phyloP scores from a whole-genome alignment of 2,113 vertebrate genomes.

The Apteryx mantelli region DNA sequence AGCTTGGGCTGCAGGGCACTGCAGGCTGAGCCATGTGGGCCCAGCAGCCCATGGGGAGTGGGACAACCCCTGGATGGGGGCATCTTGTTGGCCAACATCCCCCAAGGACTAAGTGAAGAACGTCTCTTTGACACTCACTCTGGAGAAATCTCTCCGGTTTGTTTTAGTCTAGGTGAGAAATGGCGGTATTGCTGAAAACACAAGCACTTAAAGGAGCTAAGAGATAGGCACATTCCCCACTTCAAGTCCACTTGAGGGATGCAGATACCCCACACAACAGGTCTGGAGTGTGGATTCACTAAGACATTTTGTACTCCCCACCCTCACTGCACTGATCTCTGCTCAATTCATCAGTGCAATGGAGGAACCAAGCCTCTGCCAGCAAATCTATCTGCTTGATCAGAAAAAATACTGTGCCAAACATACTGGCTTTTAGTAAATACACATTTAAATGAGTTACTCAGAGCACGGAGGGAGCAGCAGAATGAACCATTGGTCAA shows the following conservation, averaged over 20 bases:
- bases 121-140: not conserved
- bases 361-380: not conserved
- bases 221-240: not conserved
- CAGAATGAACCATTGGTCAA: not conserved
- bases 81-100: not conserved
- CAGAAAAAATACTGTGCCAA: not conserved
- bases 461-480: not conserved
- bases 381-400: not conserved
- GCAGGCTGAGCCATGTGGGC: too few species aligned
- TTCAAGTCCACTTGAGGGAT: not conserved
- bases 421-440: not conserved
- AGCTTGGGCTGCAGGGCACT: not conserved
- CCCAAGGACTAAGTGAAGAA: not conserved
- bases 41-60: not conserved
- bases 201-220: too few species aligned
- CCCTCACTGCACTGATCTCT: not conserved
- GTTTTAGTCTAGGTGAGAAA: not conserved
- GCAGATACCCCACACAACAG: not conserved
- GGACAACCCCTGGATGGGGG: not conserved
- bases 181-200: not conserved
- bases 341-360: not conserved
- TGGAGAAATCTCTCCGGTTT: rapidly evolving
- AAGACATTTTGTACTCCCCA: not conserved
- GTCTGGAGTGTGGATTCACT: not conserved
- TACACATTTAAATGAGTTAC: not conserved